Conservation (phyloP, 2,797 vertebrate genomes). For the Enteromius thamalakanensis region DNA sequence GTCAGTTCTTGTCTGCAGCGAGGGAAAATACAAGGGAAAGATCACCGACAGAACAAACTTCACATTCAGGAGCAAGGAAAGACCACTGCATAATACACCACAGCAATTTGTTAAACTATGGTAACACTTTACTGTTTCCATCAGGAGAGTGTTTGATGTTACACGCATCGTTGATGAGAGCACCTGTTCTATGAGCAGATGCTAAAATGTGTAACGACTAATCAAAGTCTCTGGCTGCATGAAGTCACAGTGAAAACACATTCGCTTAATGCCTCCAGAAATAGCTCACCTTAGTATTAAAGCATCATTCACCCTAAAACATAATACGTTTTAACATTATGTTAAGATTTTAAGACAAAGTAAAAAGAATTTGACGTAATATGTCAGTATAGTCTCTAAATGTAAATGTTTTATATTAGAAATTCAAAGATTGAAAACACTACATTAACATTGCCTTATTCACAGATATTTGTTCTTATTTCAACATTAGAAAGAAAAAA, state of each 20-base stretch:
- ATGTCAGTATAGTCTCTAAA: neutral
- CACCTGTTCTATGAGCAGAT: constrained; percentile 37
- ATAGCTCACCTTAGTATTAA: neutral
- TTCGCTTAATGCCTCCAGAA: neutral
- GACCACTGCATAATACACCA: neutral
- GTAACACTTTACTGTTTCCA: neutral
- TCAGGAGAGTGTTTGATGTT: constrained; percentile 22
- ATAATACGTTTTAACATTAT: neutral
- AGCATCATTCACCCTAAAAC: neutral
- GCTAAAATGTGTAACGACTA: constrained; percentile 21
- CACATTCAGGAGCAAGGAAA: neutral
- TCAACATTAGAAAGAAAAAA: neutral
- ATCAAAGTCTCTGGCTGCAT: constrained; percentile 18
- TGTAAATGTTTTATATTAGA: neutral
- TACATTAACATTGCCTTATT: neutral
- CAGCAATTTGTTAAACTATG: constrained; percentile 16
- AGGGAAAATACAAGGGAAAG: constrained; percentile 45
- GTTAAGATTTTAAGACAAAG: neutral
- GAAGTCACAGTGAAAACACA: constrained; percentile 1
- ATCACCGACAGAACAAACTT: constrained; percentile 26
- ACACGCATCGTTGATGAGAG: constrained; percentile 22
- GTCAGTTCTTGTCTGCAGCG: constrained; percentile 50
- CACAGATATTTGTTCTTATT: neutral
- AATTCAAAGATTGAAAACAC: neutral
- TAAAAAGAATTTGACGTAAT: neutral